Conservation (phyloP, 2,797 vertebrate genomes). For the Trachops cirrhosus region DNA sequence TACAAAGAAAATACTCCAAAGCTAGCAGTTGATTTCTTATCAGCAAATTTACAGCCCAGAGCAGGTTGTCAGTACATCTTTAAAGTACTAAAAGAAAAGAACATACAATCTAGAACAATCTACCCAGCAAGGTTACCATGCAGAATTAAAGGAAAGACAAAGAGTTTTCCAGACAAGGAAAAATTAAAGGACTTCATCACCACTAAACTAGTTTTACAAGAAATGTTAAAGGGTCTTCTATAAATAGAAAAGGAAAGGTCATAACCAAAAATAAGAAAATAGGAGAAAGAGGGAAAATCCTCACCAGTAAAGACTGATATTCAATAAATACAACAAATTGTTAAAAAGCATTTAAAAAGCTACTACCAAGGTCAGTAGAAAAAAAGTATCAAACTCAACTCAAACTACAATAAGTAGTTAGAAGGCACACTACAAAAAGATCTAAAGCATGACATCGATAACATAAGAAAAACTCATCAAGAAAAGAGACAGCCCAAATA, state of each 20-base stretch:
- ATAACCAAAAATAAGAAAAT: not conserved
- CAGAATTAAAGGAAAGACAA: not conserved
- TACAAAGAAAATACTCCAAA: not conserved
- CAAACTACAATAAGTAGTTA: not conserved
- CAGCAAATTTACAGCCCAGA: not conserved
- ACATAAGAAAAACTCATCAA: not conserved
- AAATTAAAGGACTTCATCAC: not conserved
- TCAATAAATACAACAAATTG: not conserved
- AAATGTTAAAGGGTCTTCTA: not conserved
- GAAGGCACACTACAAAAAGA: not conserved
- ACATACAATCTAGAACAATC: not conserved
- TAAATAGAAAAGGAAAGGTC: not conserved
- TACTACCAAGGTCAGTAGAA: not conserved
- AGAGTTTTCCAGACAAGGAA: not conserved
- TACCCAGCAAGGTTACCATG: not conserved
- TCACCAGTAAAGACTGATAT: not conserved
- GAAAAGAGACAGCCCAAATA: not conserved
- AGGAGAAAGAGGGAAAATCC: not conserved
- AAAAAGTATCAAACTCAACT: not conserved
- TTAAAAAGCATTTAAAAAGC: not conserved
- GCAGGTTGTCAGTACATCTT: not conserved
- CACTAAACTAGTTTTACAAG: not conserved
- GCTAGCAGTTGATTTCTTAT: not conserved
- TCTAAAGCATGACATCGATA: not conserved
- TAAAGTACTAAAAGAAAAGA: not conserved